Evolutionary conservation across 2,888 invertebrate genomes (phyloP).

Genomic region (Orchesella flavescens): DNA sequence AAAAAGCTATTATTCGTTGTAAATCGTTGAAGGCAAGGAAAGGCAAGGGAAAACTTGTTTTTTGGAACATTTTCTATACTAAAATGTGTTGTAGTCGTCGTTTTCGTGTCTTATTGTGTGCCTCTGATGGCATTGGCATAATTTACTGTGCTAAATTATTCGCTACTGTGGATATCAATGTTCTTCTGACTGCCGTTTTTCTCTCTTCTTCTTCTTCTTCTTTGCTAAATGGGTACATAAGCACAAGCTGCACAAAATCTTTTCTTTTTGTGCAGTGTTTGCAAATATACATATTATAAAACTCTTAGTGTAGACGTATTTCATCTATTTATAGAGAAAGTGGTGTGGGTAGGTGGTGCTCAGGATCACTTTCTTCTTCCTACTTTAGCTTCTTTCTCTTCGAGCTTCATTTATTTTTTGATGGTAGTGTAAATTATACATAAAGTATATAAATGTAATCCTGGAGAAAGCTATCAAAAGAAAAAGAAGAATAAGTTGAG

Average conservation of each 20-base stretch:
- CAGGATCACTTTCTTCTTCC: slow-evolving; percentile 37
- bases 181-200: background rate
- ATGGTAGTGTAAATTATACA: slow-evolving; percentile 39
- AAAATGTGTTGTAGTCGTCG: slow-evolving; percentile 10
- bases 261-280: background rate
- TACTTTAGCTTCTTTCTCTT: slow-evolving; percentile 10
- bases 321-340: too few relatives aligned
- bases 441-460: slow-evolving; percentile 10
- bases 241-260: background rate
- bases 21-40: slow-evolving; percentile 23
- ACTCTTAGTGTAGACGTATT: too few relatives aligned
- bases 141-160: slow-evolving; percentile 58
- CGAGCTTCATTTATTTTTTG: slow-evolving; percentile 12
- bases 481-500: slow-evolving; percentile 11
- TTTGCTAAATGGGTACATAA: background rate
- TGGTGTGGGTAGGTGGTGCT: too few relatives aligned
- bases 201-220: slow-evolving; percentile 1
- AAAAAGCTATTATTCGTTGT: slow-evolving; percentile 32
- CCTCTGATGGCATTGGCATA: slow-evolving; percentile 44
- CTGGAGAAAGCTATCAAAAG: slow-evolving; percentile 5
- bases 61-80: background rate
- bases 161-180: slow-evolving; percentile 52
- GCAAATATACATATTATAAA: background rate
- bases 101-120: slow-evolving; percentile 21
- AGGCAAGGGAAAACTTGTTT: slow-evolving; percentile 45